These are phyloP conservation scores for Hypolimnas misippus DNA, from an alignment of 2,888 invertebrate genomes.

Conservation along the genomic window DNA sequence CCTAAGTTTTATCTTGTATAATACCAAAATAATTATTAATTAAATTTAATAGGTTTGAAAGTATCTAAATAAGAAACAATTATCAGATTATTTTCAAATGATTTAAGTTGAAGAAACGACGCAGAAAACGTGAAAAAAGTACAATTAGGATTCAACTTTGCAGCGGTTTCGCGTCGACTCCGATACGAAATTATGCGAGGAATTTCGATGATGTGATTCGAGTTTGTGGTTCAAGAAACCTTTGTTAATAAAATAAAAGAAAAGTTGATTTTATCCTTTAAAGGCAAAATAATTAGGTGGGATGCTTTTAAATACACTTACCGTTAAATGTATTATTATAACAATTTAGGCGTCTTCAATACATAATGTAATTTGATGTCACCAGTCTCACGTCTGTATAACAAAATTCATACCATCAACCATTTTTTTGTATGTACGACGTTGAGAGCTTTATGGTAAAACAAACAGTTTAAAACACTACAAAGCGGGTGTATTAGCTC, in stretches of 20 bases:
- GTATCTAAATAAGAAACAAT: conserved; percentile 13
- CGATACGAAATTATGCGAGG: conserved; percentile 41
- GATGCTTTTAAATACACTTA: not conserved
- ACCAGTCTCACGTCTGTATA: not conserved
- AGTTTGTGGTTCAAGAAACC: conserved; percentile 37
- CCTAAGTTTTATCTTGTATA: too few species aligned
- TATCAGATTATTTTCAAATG: conserved; percentile 9
- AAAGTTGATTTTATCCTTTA: conserved; percentile 11
- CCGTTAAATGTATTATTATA: not conserved
- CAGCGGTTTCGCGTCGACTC: conserved; percentile 29
- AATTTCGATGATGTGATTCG: conserved; percentile 37
- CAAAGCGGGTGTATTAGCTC: conserved; percentile 74
- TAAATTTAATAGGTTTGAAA: conserved; percentile 4
- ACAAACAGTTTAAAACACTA: conserved; percentile 85
- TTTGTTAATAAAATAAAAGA: conserved; percentile 24
- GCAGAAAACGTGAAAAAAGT: conserved; percentile 19
- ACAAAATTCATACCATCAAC: conserved; percentile 23
- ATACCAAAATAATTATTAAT: not conserved
- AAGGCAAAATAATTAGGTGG: not conserved
- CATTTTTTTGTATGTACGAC: conserved; percentile 31
- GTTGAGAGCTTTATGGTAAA: conserved; percentile 81
- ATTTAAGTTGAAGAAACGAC: conserved; percentile 10
- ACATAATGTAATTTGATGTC: not conserved
- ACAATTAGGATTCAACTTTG: conserved; percentile 23
- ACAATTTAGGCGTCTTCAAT: not conserved